phyloP scores from a whole-genome alignment of 2,113 vertebrate species.

The Mormoops blainvillei region DNA sequence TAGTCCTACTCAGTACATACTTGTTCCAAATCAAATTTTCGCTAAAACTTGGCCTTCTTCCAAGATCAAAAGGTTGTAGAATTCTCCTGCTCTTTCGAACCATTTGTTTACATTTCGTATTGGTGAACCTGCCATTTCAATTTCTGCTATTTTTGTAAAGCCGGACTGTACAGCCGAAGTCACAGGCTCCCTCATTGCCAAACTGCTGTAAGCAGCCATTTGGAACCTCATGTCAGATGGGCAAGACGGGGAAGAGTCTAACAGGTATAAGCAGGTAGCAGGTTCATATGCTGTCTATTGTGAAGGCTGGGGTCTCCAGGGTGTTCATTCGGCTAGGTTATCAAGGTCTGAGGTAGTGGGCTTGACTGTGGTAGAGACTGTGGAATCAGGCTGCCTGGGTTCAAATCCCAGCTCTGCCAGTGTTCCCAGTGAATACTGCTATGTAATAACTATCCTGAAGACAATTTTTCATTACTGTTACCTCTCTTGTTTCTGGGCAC shows the following conservation, averaged over 20 bases:
- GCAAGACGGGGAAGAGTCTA: not conserved
- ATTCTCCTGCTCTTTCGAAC: not conserved
- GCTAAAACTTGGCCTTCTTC: not conserved
- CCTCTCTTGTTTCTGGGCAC: not conserved
- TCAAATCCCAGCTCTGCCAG: not conserved
- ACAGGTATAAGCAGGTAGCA: not conserved
- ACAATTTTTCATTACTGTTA: not conserved
- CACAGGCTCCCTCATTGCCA: not conserved
- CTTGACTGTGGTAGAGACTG: not conserved
- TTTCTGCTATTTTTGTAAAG: conserved; percentile 40
- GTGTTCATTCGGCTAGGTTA: not conserved
- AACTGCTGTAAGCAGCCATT: not conserved
- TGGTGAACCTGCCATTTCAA: not conserved
- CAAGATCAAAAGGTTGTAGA: not conserved
- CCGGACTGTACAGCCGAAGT: not conserved
- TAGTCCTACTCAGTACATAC: not conserved
- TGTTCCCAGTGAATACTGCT: not conserved
- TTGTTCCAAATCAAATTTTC: not conserved
- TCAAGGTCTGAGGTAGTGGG: not conserved
- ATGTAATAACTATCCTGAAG: not conserved
- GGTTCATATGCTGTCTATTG: not conserved
- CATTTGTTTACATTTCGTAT: not conserved
- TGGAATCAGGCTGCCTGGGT: not conserved
- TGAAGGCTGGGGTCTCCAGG: not conserved
- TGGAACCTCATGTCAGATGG: not conserved